Base-by-base conservation (phyloP, 2,888 invertebrate genomes). In the Ennomos fuscantarius region DNA sequence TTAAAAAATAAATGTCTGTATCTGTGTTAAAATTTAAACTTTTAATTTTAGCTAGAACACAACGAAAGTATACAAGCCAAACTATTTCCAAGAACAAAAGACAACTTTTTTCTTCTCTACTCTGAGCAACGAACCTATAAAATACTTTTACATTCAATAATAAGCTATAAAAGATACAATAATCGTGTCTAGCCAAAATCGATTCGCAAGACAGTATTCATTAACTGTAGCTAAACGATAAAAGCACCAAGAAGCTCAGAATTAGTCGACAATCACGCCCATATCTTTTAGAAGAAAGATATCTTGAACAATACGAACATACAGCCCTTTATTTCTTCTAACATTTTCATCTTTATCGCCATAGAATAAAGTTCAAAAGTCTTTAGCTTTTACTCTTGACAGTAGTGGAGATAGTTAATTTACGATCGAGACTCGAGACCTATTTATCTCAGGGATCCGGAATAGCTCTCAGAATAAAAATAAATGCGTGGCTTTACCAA, bases 371-470 rank as follows among this genome's bases (percentile, higher is more conserved):
- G 53, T 12, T 41, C 48, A 44, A n/a, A 6, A 24, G 1, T 36
- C 35, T 12, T 11, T n/a, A 24, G 15, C 24, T 34, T 51, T 51
- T 10, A 13, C 46, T 45, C 13, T 54, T 55, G 51, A 60, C 58
- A 61, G 55, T 43, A 55, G 51, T 55, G 55, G 44, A 55, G 50
- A 60, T 63, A 55, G 63, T 51, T 63, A 65, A 65, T 63, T 63
- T 63, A 67, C 65, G 63, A 60, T 36, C 43, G 51, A 57, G 32
- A 55, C 49, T 54, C 42, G 49, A 55, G 34, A 41, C 39, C 56
- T 63, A 68, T 67, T 62, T 65, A 68, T 65, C 63, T 62, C 37
- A 36, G 12, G 58, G 45, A 54, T 53, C 50, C 55, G 48, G 43
- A 57, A 60, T 41, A 50, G 51, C 57, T 65, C 45, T 59, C 56